Base-by-base conservation (phyloP, 2,113 vertebrate species). In the Pogona vitticeps region DNA sequence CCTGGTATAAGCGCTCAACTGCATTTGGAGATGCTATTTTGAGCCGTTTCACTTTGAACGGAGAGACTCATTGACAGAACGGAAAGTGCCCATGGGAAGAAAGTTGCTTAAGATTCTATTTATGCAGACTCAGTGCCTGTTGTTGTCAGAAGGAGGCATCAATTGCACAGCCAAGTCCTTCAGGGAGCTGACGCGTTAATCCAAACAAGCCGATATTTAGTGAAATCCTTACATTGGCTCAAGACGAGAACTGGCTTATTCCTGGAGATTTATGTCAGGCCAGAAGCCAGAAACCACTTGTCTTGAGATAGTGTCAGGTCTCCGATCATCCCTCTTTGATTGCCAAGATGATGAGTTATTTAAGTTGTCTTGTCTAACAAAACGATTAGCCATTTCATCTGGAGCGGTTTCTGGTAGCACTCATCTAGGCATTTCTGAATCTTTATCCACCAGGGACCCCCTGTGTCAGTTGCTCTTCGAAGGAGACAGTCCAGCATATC, bases 301-400 rank as follows among this genome's bases (percentile, higher is more conserved):
- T 20, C 0, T 0, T 67, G 65, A 23, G 0, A 0, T 2, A 28
- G n/a, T 58, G 38, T 8, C 82, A 31, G 0, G 0, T 58, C 40
- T 72, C 67, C 26, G 67, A 76, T 61, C 36, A 1, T 14, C 36
- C 59, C 68, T 17, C 65, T 78, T 78, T 0, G 4, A 76, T 28
- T 67, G 80, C 63, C 38, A 33, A 1, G 0, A n/a, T 15, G 84
- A 0, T 0, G 0, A 0, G 42, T 89, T 77, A 52, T 56, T 56
- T 76, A 52, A 52, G 42, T 72, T 88, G 36, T 15, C n/a, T 82
- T 67, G 0, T 58, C 58, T 70, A 1, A 31, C 31, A 67, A 79
- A 85, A n/a, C 1, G 75, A 20, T 78, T 56, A 59, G 1, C 17
- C 56, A 31, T 73, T 83, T 73, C 59, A 36, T 70, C 63, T 2